A percentile compares a stretch with the other conserved stretches of the same genome.
Evolutionary conservation across 2,888 invertebrate species (phyloP).

Genomic region (Xanthorhoe designata): DNA sequence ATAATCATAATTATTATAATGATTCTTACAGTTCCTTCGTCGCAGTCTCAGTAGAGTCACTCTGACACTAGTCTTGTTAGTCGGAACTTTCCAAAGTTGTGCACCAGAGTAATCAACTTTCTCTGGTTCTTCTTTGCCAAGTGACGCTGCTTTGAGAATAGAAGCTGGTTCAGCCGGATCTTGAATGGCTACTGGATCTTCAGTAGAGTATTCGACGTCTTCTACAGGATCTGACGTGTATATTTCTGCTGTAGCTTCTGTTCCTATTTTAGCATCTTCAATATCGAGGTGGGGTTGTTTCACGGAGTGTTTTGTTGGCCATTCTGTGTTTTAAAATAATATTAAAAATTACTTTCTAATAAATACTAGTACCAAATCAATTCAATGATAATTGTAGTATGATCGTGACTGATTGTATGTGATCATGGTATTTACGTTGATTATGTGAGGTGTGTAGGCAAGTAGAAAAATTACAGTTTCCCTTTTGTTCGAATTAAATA

Average conservation of each 20-base stretch:
- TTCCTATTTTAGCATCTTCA: slow-evolving; percentile 41
- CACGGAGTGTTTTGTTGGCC: slow-evolving; percentile 70
- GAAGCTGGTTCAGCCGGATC: slow-evolving; percentile 41
- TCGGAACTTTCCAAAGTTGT: slow-evolving; percentile 90
- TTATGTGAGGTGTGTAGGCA: slow-evolving; percentile 32
- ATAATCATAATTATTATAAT: background rate
- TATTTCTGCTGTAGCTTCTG: slow-evolving; percentile 43
- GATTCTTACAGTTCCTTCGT: slow-evolving; percentile 73
- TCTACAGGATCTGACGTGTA: slow-evolving; percentile 41
- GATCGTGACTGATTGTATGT: slow-evolving; percentile 44
- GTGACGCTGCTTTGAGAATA: slow-evolving; percentile 43
- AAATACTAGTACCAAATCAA: background rate
- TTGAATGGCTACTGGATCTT: slow-evolving; percentile 40
- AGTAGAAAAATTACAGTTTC: slow-evolving; percentile 39
- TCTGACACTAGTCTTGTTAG: slow-evolving; percentile 77
- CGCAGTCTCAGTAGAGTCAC: slow-evolving; percentile 63
- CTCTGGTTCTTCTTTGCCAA: slow-evolving; percentile 50
- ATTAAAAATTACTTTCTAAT: background rate
- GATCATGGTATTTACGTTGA: slow-evolving; percentile 36
- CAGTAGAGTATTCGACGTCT: slow-evolving; percentile 45
- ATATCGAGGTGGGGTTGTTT: slow-evolving; percentile 61
- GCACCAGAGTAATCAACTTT: slow-evolving; percentile 90
- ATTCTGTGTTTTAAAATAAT: slow-evolving; percentile 54
- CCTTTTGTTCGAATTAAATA: slow-evolving; percentile 41
- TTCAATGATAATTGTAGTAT: slow-evolving; percentile 1